phyloP scores from a whole-genome alignment of 2,113 vertebrate species.

The Clupea harengus region DNA sequence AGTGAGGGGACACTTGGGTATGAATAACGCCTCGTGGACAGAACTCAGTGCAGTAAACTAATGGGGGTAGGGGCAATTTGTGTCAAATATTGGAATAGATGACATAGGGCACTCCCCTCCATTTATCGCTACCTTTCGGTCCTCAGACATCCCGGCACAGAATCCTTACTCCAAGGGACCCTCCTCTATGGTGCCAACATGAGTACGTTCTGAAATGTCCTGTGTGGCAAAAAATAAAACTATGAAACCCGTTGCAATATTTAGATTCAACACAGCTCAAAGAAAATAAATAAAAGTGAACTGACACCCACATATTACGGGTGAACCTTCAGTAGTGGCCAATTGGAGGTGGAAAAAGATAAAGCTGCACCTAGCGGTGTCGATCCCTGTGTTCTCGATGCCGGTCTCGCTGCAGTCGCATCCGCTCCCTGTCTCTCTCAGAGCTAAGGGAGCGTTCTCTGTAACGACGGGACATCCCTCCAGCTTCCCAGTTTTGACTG shows the following conservation, averaged over 20 bases:
- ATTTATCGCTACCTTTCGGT: neutral
- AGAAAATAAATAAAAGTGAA: neutral
- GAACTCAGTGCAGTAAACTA: neutral
- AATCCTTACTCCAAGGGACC: neutral
- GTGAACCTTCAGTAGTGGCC: neutral
- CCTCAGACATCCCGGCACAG: neutral
- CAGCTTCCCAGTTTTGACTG: conserved; percentile 51
- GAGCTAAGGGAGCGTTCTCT: conserved; percentile 61
- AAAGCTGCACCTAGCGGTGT: conserved; percentile 62
- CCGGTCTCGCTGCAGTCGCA: conserved; percentile 49
- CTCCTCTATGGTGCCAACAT: conserved; percentile 6
- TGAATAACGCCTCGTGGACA: neutral
- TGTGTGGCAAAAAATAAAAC: conserved; percentile 14
- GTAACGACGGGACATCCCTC: conserved; percentile 56
- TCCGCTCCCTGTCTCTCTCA: conserved; percentile 54
- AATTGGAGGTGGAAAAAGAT: neutral
- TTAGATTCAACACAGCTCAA: neutral
- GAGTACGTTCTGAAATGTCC: neutral
- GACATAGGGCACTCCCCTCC: neutral
- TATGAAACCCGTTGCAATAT: neutral
- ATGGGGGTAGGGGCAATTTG: neutral
- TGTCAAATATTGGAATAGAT: neutral
- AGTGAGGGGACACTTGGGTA: neutral
- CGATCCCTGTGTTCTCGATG: conserved; percentile 64
- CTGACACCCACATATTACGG: neutral